Conservation (phyloP, 2,888 invertebrate species). For the Ptychoptera albimana region DNA sequence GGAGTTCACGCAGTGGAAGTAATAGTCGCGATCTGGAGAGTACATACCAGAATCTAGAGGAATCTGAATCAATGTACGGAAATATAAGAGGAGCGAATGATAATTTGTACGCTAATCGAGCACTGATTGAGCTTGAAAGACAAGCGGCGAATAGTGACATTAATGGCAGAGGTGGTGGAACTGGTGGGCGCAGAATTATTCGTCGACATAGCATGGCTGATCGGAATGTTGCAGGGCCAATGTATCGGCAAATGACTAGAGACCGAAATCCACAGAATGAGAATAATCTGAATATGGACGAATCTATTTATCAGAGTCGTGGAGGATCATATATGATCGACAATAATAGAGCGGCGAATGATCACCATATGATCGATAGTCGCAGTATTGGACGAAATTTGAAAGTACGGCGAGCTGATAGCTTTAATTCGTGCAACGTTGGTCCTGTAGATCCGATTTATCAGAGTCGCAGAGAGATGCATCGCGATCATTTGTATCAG, state of each 20-base stretch:
- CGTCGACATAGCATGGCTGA: constrained; percentile 30
- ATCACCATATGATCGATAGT: not conserved
- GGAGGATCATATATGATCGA: constrained; percentile 24
- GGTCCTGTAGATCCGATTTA: constrained; percentile 22
- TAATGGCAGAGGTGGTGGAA: constrained; percentile 11
- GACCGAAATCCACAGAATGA: constrained; percentile 11
- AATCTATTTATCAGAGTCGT: constrained; percentile 23
- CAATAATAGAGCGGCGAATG: constrained; percentile 20
- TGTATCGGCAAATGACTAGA: not conserved
- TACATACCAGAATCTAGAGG: constrained; percentile 28
- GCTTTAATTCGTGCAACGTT: constrained; percentile 10
- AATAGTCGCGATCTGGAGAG: constrained; percentile 21
- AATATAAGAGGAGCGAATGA: constrained; percentile 16
- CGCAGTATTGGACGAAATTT: not conserved
- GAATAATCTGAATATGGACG: constrained; percentile 16
- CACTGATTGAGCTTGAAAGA: constrained; percentile 27
- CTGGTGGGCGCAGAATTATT: constrained; percentile 19
- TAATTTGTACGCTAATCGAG: constrained; percentile 29
- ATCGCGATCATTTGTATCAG: constrained; percentile 26
- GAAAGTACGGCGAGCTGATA: not conserved
- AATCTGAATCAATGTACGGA: constrained; percentile 28
- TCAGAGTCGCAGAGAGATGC: constrained; percentile 27
- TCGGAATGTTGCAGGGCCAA: constrained; percentile 13
- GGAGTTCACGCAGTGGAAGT: too few relatives aligned
- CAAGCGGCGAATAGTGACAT: constrained; percentile 16